Conservation (phyloP, 2,888 invertebrate genomes). For the Eumerus sabulonum region DNA sequence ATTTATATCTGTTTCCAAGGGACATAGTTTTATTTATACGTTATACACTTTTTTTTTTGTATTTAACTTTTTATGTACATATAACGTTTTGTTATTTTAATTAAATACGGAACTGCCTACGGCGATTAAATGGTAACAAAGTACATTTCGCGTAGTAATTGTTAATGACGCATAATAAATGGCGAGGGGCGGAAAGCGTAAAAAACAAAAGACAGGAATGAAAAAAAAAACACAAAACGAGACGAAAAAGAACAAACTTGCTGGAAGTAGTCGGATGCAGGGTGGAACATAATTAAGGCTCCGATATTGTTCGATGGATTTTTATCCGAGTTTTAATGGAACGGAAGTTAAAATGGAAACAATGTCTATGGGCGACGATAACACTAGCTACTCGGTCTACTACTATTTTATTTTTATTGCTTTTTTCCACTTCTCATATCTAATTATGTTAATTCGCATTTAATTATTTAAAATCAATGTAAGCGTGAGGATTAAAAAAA, state of each 20-base stretch:
- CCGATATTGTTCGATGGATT: slow-evolving; percentile 36
- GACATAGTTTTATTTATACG: slow-evolving; percentile 25
- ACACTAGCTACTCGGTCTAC: slow-evolving; percentile 12
- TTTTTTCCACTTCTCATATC: slow-evolving; percentile 26
- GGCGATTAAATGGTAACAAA: slow-evolving; percentile 77
- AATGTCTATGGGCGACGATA: slow-evolving; percentile 28
- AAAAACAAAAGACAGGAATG: slow-evolving; percentile 4
- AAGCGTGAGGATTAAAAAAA: slow-evolving; percentile 28
- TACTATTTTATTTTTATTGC: slow-evolving; percentile 13
- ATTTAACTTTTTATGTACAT: background rate
- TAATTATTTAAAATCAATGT: slow-evolving; percentile 62
- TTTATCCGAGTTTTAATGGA: slow-evolving; percentile 45
- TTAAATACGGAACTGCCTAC: slow-evolving; percentile 70
- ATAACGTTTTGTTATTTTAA: slow-evolving; percentile 58
- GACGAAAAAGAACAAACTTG: too few species aligned
- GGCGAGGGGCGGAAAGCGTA: slow-evolving; percentile 10
- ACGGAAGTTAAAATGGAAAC: slow-evolving; percentile 43
- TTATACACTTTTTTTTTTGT: slow-evolving; percentile 15
- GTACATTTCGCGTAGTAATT: slow-evolving; percentile 62
- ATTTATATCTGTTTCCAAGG: slow-evolving; percentile 30
- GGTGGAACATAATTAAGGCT: slow-evolving; percentile 55
- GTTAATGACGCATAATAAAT: slow-evolving; percentile 69
- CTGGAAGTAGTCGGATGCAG: background rate
- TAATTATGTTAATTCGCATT: slow-evolving; percentile 64
- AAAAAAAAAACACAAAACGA: too few species aligned